These are phyloP conservation scores for Lepisosteus osseus DNA, from an alignment of 2,113 vertebrate species.

Conservation along the genomic window DNA sequence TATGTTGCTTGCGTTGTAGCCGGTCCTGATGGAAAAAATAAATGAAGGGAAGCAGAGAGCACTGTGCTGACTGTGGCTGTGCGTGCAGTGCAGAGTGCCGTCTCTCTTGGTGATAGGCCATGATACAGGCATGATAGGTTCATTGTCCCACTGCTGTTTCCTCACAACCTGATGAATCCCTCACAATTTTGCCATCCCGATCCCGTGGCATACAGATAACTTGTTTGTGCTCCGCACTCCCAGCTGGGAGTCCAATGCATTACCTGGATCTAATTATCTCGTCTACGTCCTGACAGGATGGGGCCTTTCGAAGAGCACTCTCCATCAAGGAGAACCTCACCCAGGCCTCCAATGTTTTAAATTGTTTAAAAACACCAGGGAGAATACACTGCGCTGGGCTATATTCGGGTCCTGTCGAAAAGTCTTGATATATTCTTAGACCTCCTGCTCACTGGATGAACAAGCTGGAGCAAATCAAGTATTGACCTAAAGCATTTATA, in stretches of 20 bases:
- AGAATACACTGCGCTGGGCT: constrained; percentile 34
- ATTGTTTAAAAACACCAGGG: constrained; percentile 58
- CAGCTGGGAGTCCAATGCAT: constrained; percentile 74
- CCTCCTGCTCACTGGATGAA: constrained; percentile 77
- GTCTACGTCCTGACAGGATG: constrained; percentile 69
- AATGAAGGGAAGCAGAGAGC: constrained; percentile 13
- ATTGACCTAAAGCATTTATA: constrained; percentile 94
- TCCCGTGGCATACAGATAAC: constrained; percentile 67
- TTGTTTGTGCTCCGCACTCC: constrained; percentile 66
- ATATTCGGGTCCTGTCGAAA: constrained; percentile 65
- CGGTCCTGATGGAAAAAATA: constrained; percentile 27
- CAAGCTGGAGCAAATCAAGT: constrained; percentile 90
- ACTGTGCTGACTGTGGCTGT: background rate
- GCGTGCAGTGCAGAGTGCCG: constrained; percentile 1
- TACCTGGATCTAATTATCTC: constrained; percentile 84
- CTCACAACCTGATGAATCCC: constrained; percentile 37
- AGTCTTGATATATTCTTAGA: constrained; percentile 82
- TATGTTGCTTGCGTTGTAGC: constrained; percentile 35
- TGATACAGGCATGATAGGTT: constrained; percentile 47
- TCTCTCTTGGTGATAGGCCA: constrained; percentile 50
- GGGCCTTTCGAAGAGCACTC: constrained; percentile 56
- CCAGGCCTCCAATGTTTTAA: constrained; percentile 64
- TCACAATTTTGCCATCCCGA: constrained; percentile 46
- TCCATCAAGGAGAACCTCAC: constrained; percentile 66
- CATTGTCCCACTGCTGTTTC: constrained; percentile 47